phyloP scores from a whole-genome alignment of 2,113 vertebrate species.

The Crocuta crocuta region DNA sequence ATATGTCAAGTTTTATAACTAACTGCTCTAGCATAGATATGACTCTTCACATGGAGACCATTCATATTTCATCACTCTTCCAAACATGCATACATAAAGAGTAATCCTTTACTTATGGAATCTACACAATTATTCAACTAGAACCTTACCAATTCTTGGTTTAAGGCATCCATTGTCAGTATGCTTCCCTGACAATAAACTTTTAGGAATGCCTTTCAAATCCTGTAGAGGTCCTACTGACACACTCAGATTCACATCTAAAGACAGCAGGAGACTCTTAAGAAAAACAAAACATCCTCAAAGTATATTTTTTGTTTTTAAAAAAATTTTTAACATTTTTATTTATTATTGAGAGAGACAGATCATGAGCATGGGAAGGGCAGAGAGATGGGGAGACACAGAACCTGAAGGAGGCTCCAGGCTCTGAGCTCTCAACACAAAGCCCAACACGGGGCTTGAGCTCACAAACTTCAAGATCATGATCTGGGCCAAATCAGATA shows the following conservation, averaged over 20 bases:
- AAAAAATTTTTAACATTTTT: too few relatives aligned
- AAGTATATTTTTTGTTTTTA: not conserved
- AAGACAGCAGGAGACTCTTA: not conserved
- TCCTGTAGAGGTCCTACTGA: not conserved
- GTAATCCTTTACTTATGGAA: not conserved
- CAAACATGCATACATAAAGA: not conserved
- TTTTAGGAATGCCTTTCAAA: not conserved
- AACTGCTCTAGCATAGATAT: not conserved
- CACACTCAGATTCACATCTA: not conserved
- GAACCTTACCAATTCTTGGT: not conserved
- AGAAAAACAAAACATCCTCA: conserved; percentile 19
- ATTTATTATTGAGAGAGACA: too few relatives aligned
- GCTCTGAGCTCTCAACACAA: too few relatives aligned
- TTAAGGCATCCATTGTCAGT: not conserved
- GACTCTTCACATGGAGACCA: not conserved
- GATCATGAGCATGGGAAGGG: too few relatives aligned
- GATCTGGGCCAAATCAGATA: too few relatives aligned
- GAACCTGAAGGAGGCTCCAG: too few relatives aligned
- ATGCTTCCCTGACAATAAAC: not conserved
- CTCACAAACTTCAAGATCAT: too few relatives aligned
- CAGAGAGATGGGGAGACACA: too few relatives aligned
- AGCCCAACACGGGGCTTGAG: too few relatives aligned
- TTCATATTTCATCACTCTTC: not conserved
- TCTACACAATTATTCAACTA: not conserved
- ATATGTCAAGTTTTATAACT: not conserved